phyloP scores from a whole-genome alignment of 2,797 vertebrate genomes.

The Melanotaenia maccullochi region DNA sequence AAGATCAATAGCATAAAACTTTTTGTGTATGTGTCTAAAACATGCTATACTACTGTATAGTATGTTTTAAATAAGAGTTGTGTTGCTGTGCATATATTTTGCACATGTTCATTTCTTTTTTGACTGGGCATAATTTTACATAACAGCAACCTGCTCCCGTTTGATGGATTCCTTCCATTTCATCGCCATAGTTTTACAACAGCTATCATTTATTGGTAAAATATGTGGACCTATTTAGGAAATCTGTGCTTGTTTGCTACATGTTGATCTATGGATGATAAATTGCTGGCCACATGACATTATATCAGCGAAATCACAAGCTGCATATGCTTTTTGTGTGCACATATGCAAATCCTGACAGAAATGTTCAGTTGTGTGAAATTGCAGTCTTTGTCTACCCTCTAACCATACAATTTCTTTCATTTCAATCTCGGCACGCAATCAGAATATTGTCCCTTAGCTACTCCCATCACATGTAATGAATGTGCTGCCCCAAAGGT shows the following conservation, averaged over 20 bases:
- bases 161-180: constrained; percentile 78
- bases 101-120: not conserved
- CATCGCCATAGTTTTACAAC: constrained; percentile 80
- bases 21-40: too few species aligned
- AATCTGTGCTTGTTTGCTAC: constrained; percentile 65
- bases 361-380: constrained; percentile 61
- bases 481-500: constrained; percentile 82
- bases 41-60: too few species aligned
- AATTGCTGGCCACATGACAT: constrained; percentile 72
- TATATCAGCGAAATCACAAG: constrained; percentile 66
- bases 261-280: constrained; percentile 70
- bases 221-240: constrained; percentile 64
- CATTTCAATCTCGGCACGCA: constrained; percentile 79
- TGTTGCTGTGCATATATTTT: not conserved
- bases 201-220: constrained; percentile 75
- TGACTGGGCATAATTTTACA: constrained; percentile 54
- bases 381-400: constrained; percentile 72
- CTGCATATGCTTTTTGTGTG: constrained; percentile 47
- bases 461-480: constrained; percentile 80
- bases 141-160: constrained; percentile 57
- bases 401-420: constrained; percentile 77
- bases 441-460: constrained; percentile 79
- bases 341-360: constrained; percentile 73
- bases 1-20: not conserved
- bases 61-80: not conserved